Percentiles rank a stretch among this genome's conserved stretches.
phyloP scores from a whole-genome alignment of 1,140 invertebrate genomes.

The Drosophila lini region DNA sequence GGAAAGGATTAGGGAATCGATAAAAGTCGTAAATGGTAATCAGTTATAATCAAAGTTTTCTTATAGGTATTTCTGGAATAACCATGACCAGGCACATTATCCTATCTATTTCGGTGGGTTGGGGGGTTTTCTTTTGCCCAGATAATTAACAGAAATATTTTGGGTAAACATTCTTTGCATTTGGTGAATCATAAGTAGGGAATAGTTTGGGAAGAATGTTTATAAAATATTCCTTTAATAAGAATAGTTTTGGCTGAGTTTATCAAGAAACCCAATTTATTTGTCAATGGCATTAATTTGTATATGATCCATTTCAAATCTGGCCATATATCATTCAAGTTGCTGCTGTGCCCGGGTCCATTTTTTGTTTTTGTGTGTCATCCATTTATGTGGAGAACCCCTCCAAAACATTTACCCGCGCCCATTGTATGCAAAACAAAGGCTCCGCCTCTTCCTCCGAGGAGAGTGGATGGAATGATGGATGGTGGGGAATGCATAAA shows the following conservation, averaged over 20 bases:
- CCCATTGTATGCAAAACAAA: constrained; percentile 50
- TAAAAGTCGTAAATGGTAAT: constrained; percentile 2
- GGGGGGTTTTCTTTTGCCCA: neutral
- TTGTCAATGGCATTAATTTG: constrained; percentile 6
- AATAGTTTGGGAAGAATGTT: neutral
- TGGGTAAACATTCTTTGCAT: neutral
- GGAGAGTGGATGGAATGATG: constrained; percentile 11
- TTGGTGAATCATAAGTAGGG: constrained; percentile 1
- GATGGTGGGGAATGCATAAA: constrained; percentile 35
- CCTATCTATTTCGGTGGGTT: neutral
- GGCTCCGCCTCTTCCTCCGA: constrained; percentile 28
- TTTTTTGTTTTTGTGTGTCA: constrained; percentile 22
- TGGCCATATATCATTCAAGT: constrained; percentile 6
- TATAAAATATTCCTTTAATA: neutral
- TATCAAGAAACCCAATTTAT: constrained; percentile 7
- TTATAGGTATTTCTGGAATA: neutral
- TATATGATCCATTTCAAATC: neutral
- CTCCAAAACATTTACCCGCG: constrained; percentile 26
- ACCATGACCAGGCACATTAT: neutral
- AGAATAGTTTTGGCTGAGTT: neutral
- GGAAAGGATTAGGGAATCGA: constrained; percentile 36
- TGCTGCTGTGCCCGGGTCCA: neutral
- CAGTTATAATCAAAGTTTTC: neutral
- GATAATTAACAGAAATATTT: neutral
- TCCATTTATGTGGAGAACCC: constrained; percentile 21